Evolutionary conservation across 2,113 vertebrate species (phyloP).

Genomic region (Apodemus speciosus): DNA sequence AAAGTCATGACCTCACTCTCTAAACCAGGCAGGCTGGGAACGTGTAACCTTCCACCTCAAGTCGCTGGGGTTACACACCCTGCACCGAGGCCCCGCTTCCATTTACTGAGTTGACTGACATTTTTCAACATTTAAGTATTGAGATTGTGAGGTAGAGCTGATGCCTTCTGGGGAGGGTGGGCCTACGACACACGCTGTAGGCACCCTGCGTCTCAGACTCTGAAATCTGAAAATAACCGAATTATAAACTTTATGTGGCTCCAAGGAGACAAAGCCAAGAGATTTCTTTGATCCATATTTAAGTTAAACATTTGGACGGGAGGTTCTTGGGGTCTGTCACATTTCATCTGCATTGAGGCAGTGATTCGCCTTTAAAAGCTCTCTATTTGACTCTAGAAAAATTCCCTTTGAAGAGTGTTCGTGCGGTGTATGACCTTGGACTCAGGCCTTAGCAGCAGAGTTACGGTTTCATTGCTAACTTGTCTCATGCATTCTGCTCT

Average conservation of each 20-base stretch:
- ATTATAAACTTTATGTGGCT: conserved; percentile 6
- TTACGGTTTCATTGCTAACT: conserved; percentile 35
- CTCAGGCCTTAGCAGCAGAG: neutral
- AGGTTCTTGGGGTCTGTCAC: neutral
- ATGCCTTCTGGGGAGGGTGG: neutral
- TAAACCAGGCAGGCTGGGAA: neutral
- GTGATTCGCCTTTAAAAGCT: conserved; percentile 41
- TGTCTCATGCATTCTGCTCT: conserved; percentile 70
- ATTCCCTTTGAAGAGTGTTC: conserved; percentile 11
- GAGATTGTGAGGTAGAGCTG: neutral
- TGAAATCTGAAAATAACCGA: conserved; percentile 30
- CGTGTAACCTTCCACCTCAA: neutral
- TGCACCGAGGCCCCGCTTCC: neutral
- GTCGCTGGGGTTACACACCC: no score
- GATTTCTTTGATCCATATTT: conserved; percentile 24
- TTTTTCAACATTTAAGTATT: neutral
- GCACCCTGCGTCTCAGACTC: neutral
- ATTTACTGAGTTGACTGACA: neutral
- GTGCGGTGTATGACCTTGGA: neutral
- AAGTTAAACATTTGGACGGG: neutral
- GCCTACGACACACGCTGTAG: neutral
- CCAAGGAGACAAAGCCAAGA: neutral
- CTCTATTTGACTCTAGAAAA: neutral
- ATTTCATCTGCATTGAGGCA: conserved; percentile 33
- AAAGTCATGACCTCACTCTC: neutral